Base-by-base conservation (phyloP, 2,888 invertebrate species). In the Lottia gigantea region DNA sequence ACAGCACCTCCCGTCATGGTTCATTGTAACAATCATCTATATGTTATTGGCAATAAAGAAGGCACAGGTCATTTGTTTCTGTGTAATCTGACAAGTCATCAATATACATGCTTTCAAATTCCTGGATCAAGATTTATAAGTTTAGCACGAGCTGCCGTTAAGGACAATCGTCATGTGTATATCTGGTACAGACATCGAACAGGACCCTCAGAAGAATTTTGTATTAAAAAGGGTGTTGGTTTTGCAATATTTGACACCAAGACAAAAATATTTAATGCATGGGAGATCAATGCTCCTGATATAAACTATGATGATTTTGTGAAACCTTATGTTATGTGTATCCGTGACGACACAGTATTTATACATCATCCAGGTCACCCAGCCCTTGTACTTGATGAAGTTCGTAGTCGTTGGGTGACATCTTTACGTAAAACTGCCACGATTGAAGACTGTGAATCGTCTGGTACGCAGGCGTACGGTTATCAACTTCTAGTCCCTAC, bases 161-260 rank as follows among this genome's bases (percentile, higher is more conserved):
- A 81, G 68, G 81, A 80, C 68, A 82, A 86, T 67, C 73, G 83
- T 12, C 81, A 80, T 66, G 79, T 87, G 26, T 86, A 82, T 72
- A 73, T 87, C 23, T 87, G 87, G 87, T 85, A 80, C 64, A 74
- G 87, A 62, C 85, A 85, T 68, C 74, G 87, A 23, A 86, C 85
- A 49, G 87, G 87, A 8, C 86, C 85, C 12, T 85, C 85, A 14
- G 87, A 87, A 70, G 87, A 86, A 71, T 86, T 86, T 73, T 85
- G 85, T 70, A 85, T 87, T 46, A 85, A 86, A 70, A 86, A 86
- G 70, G 84, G 85, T 16, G 83, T 85, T 8, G 82, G 84, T 8
- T 87, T 86, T 81, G 82, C 82, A 7, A 79, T 84, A 75, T 87
- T 87, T 79, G 85, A 86, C 78, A 80, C 83, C 16, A 83, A 82